Conservation (phyloP, 2,113 vertebrate species). For the Corydoras sp. region DNA sequence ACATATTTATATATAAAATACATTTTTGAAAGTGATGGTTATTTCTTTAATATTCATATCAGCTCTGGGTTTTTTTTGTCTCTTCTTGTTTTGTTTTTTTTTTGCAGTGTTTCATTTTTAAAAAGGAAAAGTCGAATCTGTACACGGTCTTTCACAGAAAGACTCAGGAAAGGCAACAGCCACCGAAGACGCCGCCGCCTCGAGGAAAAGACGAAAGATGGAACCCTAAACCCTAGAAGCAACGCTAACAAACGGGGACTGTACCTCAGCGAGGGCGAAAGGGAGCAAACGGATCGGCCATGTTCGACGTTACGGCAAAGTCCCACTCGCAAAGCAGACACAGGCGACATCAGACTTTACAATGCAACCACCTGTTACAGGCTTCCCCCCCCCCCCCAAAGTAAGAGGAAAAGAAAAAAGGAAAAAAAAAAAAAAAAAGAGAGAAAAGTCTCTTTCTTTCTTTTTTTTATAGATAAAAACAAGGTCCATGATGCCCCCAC, state of each 20-base stretch:
- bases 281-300: constrained; percentile 20
- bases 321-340: constrained; percentile 52
- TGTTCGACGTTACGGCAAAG: constrained; percentile 30
- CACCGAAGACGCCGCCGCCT: constrained; percentile 66
- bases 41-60: constrained; percentile 52
- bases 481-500: too few relatives aligned
- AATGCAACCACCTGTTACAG: too few relatives aligned
- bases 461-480: constrained; percentile 9
- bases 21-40: constrained; percentile 65
- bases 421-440: background rate
- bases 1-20: constrained; percentile 69
- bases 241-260: constrained; percentile 41
- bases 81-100: constrained; percentile 50
- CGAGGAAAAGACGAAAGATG: constrained; percentile 43
- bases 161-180: constrained; percentile 71
- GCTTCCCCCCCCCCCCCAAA: constrained; percentile 40
- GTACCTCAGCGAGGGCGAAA: constrained; percentile 40
- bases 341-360: constrained; percentile 39
- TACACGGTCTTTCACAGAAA: constrained; percentile 91
- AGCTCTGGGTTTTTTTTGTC: constrained; percentile 43
- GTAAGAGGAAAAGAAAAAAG: constrained; percentile 39
- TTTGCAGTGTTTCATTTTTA: constrained; percentile 59
- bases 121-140: constrained; percentile 59
- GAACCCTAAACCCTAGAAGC: constrained; percentile 36
- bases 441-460: too few relatives aligned